Conservation (phyloP, 2,888 invertebrate species). For the Pogonocherus hispidulus region DNA sequence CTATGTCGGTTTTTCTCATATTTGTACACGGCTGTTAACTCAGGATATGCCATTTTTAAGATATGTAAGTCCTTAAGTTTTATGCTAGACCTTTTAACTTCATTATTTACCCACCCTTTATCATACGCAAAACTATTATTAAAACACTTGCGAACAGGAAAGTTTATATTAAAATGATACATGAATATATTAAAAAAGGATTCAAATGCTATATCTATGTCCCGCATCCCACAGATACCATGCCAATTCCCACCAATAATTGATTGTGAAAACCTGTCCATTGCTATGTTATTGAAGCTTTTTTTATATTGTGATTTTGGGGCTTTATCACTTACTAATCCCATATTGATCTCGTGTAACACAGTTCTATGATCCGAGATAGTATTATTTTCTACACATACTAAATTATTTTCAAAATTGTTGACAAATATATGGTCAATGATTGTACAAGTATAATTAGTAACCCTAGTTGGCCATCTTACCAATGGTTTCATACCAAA, state of each 20-base stretch:
- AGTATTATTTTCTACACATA: neutral
- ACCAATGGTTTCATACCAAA: neutral
- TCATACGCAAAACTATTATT: constrained; percentile 3
- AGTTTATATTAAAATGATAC: neutral
- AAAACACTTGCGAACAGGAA: neutral
- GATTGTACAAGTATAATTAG: neutral
- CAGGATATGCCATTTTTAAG: neutral
- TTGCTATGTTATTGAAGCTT: neutral
- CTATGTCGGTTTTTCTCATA: neutral
- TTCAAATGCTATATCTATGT: neutral
- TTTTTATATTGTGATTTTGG: neutral
- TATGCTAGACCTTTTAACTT: neutral
- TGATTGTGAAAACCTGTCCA: neutral
- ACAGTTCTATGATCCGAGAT: neutral
- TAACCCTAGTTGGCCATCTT: constrained; percentile 5
- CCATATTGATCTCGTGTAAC: neutral
- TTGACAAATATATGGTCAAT: constrained; percentile 3
- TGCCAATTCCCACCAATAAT: neutral
- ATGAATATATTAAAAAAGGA: neutral
- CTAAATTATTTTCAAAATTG: neutral
- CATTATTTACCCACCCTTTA: constrained; percentile 6
- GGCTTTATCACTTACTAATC: neutral
- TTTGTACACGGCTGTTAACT: neutral
- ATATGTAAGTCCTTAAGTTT: neutral
- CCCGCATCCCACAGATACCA: neutral